Percentiles rank a stretch among this genome's conserved stretches.
These are phyloP conservation scores for Heterodera filipjevi DNA, from an alignment of 2,888 invertebrate species.

Conservation along the genomic window DNA sequence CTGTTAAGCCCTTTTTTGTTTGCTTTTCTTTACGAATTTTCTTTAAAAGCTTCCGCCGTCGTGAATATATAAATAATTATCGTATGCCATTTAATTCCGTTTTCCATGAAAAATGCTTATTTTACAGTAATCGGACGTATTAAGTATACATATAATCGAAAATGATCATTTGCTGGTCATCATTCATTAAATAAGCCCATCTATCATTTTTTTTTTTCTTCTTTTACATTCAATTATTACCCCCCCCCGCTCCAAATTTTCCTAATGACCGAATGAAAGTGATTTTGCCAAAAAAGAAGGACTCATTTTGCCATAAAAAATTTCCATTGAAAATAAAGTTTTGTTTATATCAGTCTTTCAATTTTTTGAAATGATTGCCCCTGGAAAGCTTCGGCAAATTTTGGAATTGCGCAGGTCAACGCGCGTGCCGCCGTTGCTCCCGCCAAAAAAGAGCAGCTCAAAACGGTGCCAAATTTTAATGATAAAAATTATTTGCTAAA, in stretches of 20 bases:
- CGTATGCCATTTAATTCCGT: no score
- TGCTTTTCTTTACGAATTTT: not conserved
- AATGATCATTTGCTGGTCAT: no score
- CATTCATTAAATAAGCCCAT: no score
- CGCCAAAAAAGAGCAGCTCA: slow-evolving; percentile 48
- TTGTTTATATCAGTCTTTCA: no score
- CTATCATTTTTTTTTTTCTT: no score
- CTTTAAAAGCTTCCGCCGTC: not conserved
- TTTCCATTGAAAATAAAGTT: no score
- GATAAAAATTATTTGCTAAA: no score
- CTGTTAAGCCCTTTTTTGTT: not conserved
- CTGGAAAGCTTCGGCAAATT: slow-evolving; percentile 56
- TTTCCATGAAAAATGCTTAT: no score
- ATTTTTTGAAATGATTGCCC: slow-evolving; percentile 47
- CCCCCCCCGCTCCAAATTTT: not conserved
- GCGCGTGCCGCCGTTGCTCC: slow-evolving; percentile 53
- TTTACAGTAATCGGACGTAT: no score
- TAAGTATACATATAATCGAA: no score
- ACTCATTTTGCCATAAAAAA: not conserved
- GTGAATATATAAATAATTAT: no score
- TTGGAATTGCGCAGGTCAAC: slow-evolving; percentile 53
- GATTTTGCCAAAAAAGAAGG: not conserved
- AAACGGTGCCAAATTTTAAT: not conserved
- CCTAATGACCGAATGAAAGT: not conserved
- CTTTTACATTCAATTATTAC: no score